Evolutionary conservation across 2,888 invertebrate genomes (phyloP).

Genomic region (Anthrax anthrax): DNA sequence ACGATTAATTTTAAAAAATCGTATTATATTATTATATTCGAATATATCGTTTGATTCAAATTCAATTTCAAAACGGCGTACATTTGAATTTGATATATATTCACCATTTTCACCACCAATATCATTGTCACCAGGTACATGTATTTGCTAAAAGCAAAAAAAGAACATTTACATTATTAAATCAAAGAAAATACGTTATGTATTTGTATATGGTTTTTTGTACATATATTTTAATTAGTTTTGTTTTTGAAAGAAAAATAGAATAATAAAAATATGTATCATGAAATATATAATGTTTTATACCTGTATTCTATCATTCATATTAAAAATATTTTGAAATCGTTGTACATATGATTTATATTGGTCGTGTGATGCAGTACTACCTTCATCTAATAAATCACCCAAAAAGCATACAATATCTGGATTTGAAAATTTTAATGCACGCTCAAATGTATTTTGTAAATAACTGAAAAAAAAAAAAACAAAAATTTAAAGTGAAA

Average conservation of each 20-base stretch:
- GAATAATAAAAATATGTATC: too few relatives aligned
- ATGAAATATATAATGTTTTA: too few relatives aligned
- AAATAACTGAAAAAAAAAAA: constrained; percentile 44
- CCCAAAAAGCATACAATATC: constrained; percentile 82
- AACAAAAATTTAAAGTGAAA: background rate
- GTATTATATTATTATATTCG: constrained; percentile 23
- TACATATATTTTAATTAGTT: background rate
- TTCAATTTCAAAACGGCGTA: constrained; percentile 55
- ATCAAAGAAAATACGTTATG: background rate
- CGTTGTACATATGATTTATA: constrained; percentile 62
- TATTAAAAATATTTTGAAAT: constrained; percentile 45
- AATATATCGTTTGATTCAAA: constrained; percentile 57
- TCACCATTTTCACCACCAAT: constrained; percentile 84
- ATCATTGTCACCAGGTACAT: constrained; percentile 93
- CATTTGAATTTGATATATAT: constrained; percentile 48
- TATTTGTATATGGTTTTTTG: background rate
- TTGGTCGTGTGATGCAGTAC: constrained; percentile 52
- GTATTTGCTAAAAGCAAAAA: constrained; percentile 48
- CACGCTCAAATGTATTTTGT: constrained; percentile 59
- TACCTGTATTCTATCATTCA: too few relatives aligned
- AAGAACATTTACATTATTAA: background rate
- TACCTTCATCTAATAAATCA: constrained; percentile 91
- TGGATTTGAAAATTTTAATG: constrained; percentile 56
- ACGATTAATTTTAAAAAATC: constrained; percentile 59
- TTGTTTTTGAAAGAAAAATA: too few relatives aligned